Evolutionary conservation across 1,140 invertebrate species (phyloP), one percentile per base, ranked within the genome.

Genomic region (Leptinotarsa undecemlineata): DNA sequence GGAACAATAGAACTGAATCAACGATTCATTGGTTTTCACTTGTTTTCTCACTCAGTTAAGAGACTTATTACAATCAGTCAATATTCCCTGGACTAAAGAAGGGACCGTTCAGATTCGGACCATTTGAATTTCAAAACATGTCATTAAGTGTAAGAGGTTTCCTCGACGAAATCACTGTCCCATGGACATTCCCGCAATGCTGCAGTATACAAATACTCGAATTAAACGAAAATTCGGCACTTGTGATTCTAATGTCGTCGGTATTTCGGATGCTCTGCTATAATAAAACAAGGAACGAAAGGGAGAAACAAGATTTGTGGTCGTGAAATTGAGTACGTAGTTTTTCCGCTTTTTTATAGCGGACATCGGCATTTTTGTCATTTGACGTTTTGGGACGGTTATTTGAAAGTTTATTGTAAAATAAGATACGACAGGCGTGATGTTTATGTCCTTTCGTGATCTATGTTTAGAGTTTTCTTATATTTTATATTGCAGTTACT

Each of bases 71-170:
- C 8, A 42, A 42, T 11, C 33, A 42, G 33, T 42, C 33, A 42
- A 42, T 42, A 42, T 42, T 42, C 2, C 8, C 33, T 42, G 33
- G 33, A 42, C 33, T 42, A 11, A 11, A 42, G 33, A 42, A 42
- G 33, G 33, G 33, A 0, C 8, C 33, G 33, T 42, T 11, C 33
- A 42, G 8, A 42, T 42, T 42, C 51, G 6, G n/a, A 68, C 3
- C 68, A 81, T 81, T 81, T 81, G 78, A 81, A 81, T 77, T 81
- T 81, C 80, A 81, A 81, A 81, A 79, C 80, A 76, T 81, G 77
- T 78, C 78, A 78, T 78, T 81, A 75, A 60, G 66, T 61, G 72
- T 78, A 81, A 81, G 80, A 79, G 80, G 75, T 76, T 79, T 78
- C 62, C 71, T 73, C 68, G 72, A 75, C 77, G 77, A 75, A 79